Conservation (phyloP, 2,797 vertebrate genomes). For the Cyprinella venusta region DNA sequence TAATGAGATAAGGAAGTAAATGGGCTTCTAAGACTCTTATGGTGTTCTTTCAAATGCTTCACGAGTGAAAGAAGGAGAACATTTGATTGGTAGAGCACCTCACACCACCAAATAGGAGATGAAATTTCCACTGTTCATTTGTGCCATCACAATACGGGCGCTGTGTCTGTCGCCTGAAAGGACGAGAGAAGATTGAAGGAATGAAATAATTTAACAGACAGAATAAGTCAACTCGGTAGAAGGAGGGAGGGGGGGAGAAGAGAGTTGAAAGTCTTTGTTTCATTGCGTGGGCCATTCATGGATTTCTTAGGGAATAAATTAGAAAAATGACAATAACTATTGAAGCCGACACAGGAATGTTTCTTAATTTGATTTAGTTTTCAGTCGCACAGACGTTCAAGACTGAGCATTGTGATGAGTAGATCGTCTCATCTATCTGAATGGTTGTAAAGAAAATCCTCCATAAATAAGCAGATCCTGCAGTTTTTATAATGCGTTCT, state of each 20-base stretch:
- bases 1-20: constrained; percentile 70
- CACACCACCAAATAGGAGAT: constrained; percentile 77
- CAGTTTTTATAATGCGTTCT: not conserved
- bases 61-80: constrained; percentile 56
- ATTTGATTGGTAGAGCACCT: constrained; percentile 74
- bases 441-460: constrained; percentile 19
- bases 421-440: not conserved
- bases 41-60: constrained; percentile 59
- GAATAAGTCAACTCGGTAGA: constrained; percentile 72
- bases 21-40: constrained; percentile 66
- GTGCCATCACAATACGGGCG: constrained; percentile 76
- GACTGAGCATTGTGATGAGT: not conserved
- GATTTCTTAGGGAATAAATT: constrained; percentile 79
- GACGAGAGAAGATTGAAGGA: constrained; percentile 75
- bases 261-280: constrained; percentile 81
- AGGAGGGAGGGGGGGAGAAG: constrained; percentile 49
- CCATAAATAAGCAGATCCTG: constrained; percentile 14
- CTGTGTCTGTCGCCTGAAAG: constrained; percentile 68
- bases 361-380: constrained; percentile 71
- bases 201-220: constrained; percentile 78
- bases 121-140: constrained; percentile 82
- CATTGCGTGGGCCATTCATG: constrained; percentile 76
- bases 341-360: constrained; percentile 63
- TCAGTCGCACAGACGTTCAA: constrained; percentile 37
- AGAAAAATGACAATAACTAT: constrained; percentile 73